These are phyloP conservation scores for Dasysyrphus tricinctus DNA, from an alignment of 2,888 invertebrate species.

Conservation along the genomic window DNA sequence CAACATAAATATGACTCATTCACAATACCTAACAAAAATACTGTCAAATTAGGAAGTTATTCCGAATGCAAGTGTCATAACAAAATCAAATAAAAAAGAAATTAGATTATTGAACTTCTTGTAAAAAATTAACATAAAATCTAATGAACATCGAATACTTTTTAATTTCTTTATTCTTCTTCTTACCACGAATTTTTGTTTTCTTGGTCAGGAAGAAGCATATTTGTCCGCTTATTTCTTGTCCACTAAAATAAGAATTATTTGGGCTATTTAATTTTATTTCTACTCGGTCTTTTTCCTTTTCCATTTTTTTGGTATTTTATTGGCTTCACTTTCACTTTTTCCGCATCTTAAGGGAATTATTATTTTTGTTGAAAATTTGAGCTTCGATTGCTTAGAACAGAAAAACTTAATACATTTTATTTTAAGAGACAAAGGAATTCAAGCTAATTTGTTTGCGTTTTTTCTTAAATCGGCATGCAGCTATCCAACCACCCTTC, in stretches of 20 bases:
- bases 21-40: slow-evolving; percentile 71
- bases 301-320: slow-evolving; percentile 56
- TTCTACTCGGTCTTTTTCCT: slow-evolving; percentile 82
- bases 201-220: slow-evolving; percentile 82
- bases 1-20: slow-evolving; percentile 58
- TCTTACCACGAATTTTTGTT: slow-evolving; percentile 82
- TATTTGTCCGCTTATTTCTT: slow-evolving; percentile 81
- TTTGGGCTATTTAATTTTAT: slow-evolving; percentile 82
- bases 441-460: slow-evolving; percentile 15
- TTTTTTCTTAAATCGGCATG: slow-evolving; percentile 23
- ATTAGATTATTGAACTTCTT: slow-evolving; percentile 4
- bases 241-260: slow-evolving; percentile 81
- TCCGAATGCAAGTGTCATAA: slow-evolving; percentile 46
- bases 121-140: not conserved
- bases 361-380: slow-evolving; percentile 2
- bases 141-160: not conserved
- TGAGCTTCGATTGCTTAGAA: slow-evolving; percentile 34
- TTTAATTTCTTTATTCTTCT: not conserved
- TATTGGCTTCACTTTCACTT: slow-evolving; percentile 51
- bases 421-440: slow-evolving; percentile 45
- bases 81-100: slow-evolving; percentile 33
- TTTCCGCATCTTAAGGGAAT: slow-evolving; percentile 49
- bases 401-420: slow-evolving; percentile 39
- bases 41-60: slow-evolving; percentile 41
- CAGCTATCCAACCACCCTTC: slow-evolving; percentile 19